These are phyloP conservation scores for Sebastes oblongus DNA, from an alignment of 2,797 vertebrate species.

Conservation along the genomic window DNA sequence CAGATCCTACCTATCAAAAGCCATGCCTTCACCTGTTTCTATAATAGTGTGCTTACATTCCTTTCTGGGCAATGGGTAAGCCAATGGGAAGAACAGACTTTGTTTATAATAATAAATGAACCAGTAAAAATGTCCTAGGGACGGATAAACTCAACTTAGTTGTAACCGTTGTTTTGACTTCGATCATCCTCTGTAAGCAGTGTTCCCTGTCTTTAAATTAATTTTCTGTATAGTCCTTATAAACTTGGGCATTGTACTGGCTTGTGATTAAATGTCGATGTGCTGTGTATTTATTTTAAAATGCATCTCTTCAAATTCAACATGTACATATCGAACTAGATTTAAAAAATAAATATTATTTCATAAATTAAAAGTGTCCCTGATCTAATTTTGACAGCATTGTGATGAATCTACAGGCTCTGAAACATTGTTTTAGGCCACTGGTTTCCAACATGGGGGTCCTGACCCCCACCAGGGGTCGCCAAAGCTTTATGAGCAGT, in stretches of 20 bases:
- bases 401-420: neutral
- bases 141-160: constrained; percentile 13
- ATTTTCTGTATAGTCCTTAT: neutral
- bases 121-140: neutral
- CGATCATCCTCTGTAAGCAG: neutral
- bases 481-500: no score
- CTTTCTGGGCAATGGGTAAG: neutral
- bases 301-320: neutral
- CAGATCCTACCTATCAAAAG: neutral
- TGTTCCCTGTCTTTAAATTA: neutral
- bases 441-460: no score
- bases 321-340: constrained; percentile 25
- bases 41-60: neutral
- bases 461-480: no score
- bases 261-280: neutral
- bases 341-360: constrained; percentile 41
- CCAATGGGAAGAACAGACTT: neutral
- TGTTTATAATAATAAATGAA: constrained; percentile 23
- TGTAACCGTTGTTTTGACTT: constrained; percentile 12
- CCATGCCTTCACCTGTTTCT: neutral
- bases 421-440: neutral
- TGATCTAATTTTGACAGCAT: neutral
- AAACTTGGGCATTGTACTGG: constrained; percentile 7
- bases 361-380: neutral
- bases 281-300: constrained; percentile 58